Base-by-base conservation (phyloP, 1,140 invertebrate species). In the Augochlora pura region DNA sequence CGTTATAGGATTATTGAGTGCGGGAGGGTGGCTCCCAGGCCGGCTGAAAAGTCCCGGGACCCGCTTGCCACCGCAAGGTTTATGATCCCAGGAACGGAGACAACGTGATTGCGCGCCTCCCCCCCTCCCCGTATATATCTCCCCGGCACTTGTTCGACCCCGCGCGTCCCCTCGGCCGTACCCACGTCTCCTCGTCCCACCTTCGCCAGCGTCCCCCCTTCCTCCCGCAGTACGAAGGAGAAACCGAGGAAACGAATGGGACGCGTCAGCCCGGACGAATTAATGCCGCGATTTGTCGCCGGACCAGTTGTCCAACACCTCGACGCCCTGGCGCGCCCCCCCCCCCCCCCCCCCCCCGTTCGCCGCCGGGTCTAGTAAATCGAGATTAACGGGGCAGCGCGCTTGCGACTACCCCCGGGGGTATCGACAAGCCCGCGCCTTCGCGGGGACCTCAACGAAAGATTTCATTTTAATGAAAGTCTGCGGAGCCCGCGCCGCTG, bases 1-100 rank as follows among this genome's bases (percentile, higher is more conserved):
- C 75, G 86, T 84, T 81, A 86, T 87, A 83, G 89, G 86, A 90
- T 90, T 91, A 91, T 90, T 87, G 88, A 84, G 88, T 88, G 85
- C 83, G 86, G 83, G 85, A 85, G 86, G 84, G 83, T 74, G 87
- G 86, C 68, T 49, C 25, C 42, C n/a, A n/a, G 38, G 57, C 86
- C 74, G 86, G 80, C 85, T 87, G 85, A 88, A 91, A 91, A 90
- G 90, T 91, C 89, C 89, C 88, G 89, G 90, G 88, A 90, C 89
- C 84, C 85, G 84, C 87, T 85, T 85, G 85, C 87, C 82, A 85
- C 85, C 86, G 86, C 88, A 90, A 77, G 84, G 84, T 88, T 90
- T 90, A 89, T 88, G 88, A 91, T 90, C 80, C 88, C 77, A 46
- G 63, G 68, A 60, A 64, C 76, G 76, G 60, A 62, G 57, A 77